Conservation (phyloP, 2,797 vertebrate species). For the Anomalospiza imberbis region DNA sequence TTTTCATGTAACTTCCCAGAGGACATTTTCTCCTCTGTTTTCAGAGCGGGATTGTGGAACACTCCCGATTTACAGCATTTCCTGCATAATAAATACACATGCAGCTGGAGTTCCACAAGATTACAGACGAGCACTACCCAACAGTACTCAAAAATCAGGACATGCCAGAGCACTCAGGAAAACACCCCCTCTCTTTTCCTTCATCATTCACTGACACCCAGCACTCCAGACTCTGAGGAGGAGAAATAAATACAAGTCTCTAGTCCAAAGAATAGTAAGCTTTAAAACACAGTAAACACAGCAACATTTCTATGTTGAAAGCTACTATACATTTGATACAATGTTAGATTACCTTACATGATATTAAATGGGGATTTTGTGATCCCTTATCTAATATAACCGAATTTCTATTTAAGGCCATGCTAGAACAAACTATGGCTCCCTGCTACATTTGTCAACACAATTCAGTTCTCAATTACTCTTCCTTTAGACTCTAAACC, state of each 20-base stretch:
- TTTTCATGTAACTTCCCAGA: background rate
- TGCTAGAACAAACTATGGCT: conserved; percentile 5
- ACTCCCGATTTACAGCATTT: background rate
- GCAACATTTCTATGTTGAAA: background rate
- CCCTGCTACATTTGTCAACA: conserved; percentile 13
- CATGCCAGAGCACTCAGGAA: background rate
- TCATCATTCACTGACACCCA: background rate
- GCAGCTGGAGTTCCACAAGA: background rate
- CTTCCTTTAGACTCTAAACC: background rate
- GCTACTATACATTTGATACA: background rate
- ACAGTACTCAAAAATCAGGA: background rate
- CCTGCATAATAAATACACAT: too few species aligned
- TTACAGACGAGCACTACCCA: background rate
- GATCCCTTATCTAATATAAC: conserved; percentile 62
- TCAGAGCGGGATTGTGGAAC: background rate
- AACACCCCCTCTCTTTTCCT: background rate
- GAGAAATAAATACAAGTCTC: background rate
- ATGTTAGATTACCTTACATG: conserved; percentile 1
- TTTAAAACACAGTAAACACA: background rate
- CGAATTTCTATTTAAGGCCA: background rate
- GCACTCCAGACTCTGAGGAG: background rate
- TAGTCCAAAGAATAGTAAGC: background rate
- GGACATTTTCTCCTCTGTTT: background rate
- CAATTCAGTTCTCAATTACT: conserved; percentile 13
- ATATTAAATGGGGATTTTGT: conserved; percentile 62